A percentile compares a stretch with the other conserved stretches of the same genome.
phyloP scores from a whole-genome alignment of 1,140 invertebrate species.

The Procambarus virginalis region DNA sequence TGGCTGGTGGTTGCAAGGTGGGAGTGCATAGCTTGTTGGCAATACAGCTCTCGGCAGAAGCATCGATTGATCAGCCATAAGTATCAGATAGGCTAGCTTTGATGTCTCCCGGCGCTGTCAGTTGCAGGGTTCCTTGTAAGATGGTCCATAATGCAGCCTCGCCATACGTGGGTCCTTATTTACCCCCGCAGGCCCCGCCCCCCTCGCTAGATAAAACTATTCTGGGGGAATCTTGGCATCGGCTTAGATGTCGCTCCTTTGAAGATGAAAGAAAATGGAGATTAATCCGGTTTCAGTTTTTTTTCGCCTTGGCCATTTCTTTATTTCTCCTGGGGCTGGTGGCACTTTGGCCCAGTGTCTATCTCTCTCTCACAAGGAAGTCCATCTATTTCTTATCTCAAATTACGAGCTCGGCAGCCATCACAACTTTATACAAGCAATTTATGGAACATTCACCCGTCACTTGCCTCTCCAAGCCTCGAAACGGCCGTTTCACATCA shows the following conservation, averaged over 20 bases:
- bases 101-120: constrained; percentile 65
- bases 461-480: constrained; percentile 11
- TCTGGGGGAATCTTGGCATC: constrained; percentile 59
- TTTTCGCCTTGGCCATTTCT: constrained; percentile 15
- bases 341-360: constrained; percentile 34
- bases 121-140: constrained; percentile 57
- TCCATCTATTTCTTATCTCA: constrained; percentile 46
- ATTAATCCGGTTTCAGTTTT: constrained; percentile 30
- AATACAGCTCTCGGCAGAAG: constrained; percentile 42
- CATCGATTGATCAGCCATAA: constrained; percentile 66
- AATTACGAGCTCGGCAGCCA: constrained; percentile 23
- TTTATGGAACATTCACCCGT: background rate
- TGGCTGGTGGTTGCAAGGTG: constrained; percentile 9
- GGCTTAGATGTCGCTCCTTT: constrained; percentile 62
- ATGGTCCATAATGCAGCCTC: constrained; percentile 59
- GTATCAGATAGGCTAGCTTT: constrained; percentile 62
- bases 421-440: constrained; percentile 11
- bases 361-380: constrained; percentile 26
- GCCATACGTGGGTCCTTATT: constrained; percentile 46
- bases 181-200: background rate
- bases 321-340: constrained; percentile 21
- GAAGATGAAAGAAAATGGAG: constrained; percentile 66
- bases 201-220: constrained; percentile 50
- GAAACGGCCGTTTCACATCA: background rate
- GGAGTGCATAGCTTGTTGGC: constrained; percentile 43